Conservation (phyloP, 1,140 invertebrate genomes). For the Zaprionus kolodkinae region DNA sequence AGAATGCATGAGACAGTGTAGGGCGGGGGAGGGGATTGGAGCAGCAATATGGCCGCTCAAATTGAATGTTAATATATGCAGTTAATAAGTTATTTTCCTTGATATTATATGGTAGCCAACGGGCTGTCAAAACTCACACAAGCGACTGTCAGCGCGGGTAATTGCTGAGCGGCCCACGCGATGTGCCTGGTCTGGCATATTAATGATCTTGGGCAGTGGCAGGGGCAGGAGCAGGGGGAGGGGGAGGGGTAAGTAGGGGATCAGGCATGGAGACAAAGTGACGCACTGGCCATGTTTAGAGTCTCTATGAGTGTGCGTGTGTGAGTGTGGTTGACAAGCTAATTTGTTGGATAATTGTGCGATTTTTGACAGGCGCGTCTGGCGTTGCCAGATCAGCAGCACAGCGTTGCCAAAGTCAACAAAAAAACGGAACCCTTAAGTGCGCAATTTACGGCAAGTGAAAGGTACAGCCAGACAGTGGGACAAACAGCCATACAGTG, state of each 20-base stretch:
- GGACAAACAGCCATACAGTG: slow-evolving; percentile 29
- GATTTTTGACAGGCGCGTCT: slow-evolving; percentile 60
- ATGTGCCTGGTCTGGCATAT: slow-evolving; percentile 77
- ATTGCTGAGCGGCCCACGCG: slow-evolving; percentile 76
- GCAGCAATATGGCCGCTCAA: slow-evolving; percentile 72
- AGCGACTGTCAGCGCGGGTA: slow-evolving; percentile 72
- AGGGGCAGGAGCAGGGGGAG: not conserved
- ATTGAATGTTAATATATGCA: slow-evolving; percentile 84
- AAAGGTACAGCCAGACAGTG: slow-evolving; percentile 37
- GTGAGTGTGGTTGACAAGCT: slow-evolving; percentile 62
- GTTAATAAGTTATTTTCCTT: slow-evolving; percentile 78
- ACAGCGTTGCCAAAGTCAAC: slow-evolving; percentile 52
- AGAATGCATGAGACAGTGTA: not conserved
- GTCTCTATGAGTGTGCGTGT: not conserved
- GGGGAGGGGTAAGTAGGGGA: slow-evolving; percentile 2
- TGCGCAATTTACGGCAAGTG: slow-evolving; percentile 46
- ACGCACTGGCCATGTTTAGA: slow-evolving; percentile 66
- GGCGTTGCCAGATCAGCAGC: slow-evolving; percentile 48
- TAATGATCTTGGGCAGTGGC: slow-evolving; percentile 51
- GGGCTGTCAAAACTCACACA: slow-evolving; percentile 83
- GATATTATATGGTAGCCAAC: slow-evolving; percentile 83
- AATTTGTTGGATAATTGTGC: slow-evolving; percentile 73
- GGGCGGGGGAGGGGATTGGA: slow-evolving; percentile 10
- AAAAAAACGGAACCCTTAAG: slow-evolving; percentile 22
- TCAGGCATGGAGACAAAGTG: slow-evolving; percentile 43